Base-by-base conservation (phyloP, 2,113 vertebrate species). In the Aegotheles bennettii region DNA sequence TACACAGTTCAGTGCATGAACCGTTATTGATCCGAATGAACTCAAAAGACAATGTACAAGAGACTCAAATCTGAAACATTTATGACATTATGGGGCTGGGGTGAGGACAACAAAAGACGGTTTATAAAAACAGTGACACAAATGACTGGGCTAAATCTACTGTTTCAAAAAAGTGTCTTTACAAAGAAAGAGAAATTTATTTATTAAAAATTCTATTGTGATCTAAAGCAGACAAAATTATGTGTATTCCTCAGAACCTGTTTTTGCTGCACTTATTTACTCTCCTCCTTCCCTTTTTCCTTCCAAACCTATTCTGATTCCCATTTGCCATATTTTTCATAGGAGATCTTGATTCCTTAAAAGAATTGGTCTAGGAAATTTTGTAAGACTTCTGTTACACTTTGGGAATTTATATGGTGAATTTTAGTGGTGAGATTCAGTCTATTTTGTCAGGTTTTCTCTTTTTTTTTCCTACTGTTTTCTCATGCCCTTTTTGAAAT, bases 1-100 rank as follows among this genome's bases (percentile, higher is more conserved):
- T 99, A 99, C 99, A 99, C 98, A 99, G 99, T 98, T 99, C 99
- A 92, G 99, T 98, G 98, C 99, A 99, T 98, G 99, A 99, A 99
- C 99, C 99, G 98, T 99, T 99, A 98, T 98, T 99, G 99, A 99
- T 99, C 97, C 98, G 99, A 98, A 99, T 99, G 98, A 99, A 99
- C 98, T 99, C 99, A 40, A 99, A 99, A 99, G 99, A 99, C 99
- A 99, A 99, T 98, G 99, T 99, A 96, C 99, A 99, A 98, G 99
- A 99, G 98, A 99, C 99, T 98, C 99, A 99, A 91, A 99, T 99
- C 97, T 99, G 96, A 99, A 98, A 97, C 96, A 94, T 94, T 96
- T 96, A 98, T 97, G 96, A 97, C 91, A 94, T 97, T 96, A 97
- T 56, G 97, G 95, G 87, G 87, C 43, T 85, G 95, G 91, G 76